A percentile compares a stretch with the other conserved stretches of the same genome.
These are phyloP conservation scores for Cheirogaleus medius DNA, from an alignment of 2,113 vertebrate genomes.

Conservation along the genomic window DNA sequence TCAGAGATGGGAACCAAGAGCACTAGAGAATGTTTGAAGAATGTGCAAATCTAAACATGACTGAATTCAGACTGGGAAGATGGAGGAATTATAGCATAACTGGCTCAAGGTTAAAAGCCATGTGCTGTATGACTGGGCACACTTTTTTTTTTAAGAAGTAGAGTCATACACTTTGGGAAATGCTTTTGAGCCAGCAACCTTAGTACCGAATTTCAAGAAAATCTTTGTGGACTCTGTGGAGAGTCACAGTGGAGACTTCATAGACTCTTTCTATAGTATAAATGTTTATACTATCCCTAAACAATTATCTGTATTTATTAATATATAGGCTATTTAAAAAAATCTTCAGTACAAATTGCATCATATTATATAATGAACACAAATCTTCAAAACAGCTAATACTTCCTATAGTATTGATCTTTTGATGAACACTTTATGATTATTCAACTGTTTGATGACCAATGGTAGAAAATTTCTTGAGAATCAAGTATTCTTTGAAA, in stretches of 20 bases:
- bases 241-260: not conserved
- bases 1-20: no score
- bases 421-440: no score
- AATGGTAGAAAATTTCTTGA: no score
- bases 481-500: no score
- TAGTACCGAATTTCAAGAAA: constrained; percentile 64
- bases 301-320: constrained; percentile 53
- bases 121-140: not conserved
- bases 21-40: constrained; percentile 61
- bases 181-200: constrained; percentile 73
- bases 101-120: constrained; percentile 84
- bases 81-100: constrained; percentile 74
- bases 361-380: constrained; percentile 66
- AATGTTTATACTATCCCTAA: constrained; percentile 75
- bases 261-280: constrained; percentile 56
- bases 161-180: constrained; percentile 72
- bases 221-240: not conserved
- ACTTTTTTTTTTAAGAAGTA: constrained; percentile 79
- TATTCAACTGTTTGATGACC: no score
- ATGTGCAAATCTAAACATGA: constrained; percentile 80
- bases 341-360: constrained; percentile 69
- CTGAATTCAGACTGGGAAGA: constrained; percentile 73
- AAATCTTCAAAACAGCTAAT: constrained; percentile 78
- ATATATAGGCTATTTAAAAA: constrained; percentile 70
- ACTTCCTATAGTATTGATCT: constrained; percentile 72